Percentiles rank a stretch among this genome's conserved stretches.
Evolutionary conservation across 2,797 vertebrate species (phyloP).

Genomic region (Coccyzus lansbergi): DNA sequence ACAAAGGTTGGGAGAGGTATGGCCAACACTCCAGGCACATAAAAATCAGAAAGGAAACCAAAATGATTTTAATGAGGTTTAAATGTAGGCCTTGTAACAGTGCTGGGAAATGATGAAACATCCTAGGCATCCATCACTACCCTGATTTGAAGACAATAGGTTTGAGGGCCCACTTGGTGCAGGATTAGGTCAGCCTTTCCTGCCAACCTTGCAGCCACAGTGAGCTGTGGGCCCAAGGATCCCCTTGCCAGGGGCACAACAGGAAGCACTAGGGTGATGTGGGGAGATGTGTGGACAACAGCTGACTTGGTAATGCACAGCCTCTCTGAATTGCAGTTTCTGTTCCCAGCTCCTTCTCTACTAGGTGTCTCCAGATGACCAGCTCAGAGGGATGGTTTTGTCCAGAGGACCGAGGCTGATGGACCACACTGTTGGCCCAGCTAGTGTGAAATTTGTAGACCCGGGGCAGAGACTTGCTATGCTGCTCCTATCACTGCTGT

Average conservation of each 20-base stretch:
- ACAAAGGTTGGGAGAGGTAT: not conserved
- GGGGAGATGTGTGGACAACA: fast-evolving
- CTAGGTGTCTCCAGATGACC: not conserved
- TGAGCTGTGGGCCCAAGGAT: not conserved
- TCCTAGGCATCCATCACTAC: slow-evolving; percentile 69
- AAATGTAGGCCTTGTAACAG: slow-evolving; percentile 53
- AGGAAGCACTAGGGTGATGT: not conserved
- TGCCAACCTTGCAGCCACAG: slow-evolving; percentile 20
- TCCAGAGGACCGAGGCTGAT: not conserved
- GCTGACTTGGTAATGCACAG: not conserved
- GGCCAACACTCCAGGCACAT: not conserved
- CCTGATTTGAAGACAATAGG: slow-evolving; percentile 65
- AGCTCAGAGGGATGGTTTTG: not conserved
- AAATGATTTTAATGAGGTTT: slow-evolving; percentile 64
- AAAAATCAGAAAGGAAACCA: slow-evolving; percentile 66
- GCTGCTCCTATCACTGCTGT: not conserved
- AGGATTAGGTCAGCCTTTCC: slow-evolving; percentile 67
- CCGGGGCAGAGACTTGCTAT: not conserved
- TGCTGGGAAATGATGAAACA: slow-evolving; percentile 71
- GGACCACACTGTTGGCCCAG: not conserved
- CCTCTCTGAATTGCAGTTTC: not conserved
- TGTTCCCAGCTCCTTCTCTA: not conserved
- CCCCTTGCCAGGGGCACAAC: not conserved
- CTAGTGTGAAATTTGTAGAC: not conserved
- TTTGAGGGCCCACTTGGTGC: slow-evolving; percentile 47